phyloP scores from a whole-genome alignment of 1,140 invertebrate species.

The Conus betulinus region DNA sequence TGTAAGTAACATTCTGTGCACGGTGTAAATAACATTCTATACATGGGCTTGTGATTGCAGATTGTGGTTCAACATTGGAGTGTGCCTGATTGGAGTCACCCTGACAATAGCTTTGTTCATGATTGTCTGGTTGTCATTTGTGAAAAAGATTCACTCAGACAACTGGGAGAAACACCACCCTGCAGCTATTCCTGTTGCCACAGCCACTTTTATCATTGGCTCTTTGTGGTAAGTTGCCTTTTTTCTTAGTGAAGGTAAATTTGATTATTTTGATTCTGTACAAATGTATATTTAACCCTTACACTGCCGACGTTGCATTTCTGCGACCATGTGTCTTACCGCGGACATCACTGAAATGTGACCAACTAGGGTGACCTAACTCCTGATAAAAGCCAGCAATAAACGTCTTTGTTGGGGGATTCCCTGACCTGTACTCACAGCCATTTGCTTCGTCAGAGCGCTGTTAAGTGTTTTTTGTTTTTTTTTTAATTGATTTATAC shows the following conservation, averaged over 20 bases:
- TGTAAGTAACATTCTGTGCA: too few species aligned
- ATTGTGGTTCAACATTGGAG: slow-evolving; percentile 68
- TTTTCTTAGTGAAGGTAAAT: slow-evolving; percentile 51
- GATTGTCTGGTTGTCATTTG: slow-evolving; percentile 66
- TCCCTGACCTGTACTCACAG: too few species aligned
- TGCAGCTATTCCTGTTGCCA: slow-evolving; percentile 71
- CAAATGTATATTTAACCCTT: background rate
- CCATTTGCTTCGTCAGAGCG: too few species aligned
- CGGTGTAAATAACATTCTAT: too few species aligned
- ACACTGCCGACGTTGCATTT: too few species aligned
- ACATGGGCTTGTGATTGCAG: slow-evolving; percentile 48
- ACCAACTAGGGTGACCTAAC: too few species aligned
- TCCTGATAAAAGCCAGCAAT: too few species aligned
- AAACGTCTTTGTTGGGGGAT: too few species aligned
- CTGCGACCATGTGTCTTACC: too few species aligned
- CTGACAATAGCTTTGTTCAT: slow-evolving; percentile 68
- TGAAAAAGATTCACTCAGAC: slow-evolving; percentile 72
- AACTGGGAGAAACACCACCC: slow-evolving; percentile 73
- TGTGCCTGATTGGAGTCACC: slow-evolving; percentile 64
- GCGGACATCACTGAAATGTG: too few species aligned
- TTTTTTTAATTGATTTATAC: too few species aligned
- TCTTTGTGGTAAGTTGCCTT: slow-evolving; percentile 68
- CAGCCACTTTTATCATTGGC: slow-evolving; percentile 68
- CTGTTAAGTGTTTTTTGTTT: too few species aligned
- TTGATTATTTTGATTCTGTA: background rate